phyloP scores from a whole-genome alignment of 2,888 invertebrate species.

The Drosophila bunnanda region DNA sequence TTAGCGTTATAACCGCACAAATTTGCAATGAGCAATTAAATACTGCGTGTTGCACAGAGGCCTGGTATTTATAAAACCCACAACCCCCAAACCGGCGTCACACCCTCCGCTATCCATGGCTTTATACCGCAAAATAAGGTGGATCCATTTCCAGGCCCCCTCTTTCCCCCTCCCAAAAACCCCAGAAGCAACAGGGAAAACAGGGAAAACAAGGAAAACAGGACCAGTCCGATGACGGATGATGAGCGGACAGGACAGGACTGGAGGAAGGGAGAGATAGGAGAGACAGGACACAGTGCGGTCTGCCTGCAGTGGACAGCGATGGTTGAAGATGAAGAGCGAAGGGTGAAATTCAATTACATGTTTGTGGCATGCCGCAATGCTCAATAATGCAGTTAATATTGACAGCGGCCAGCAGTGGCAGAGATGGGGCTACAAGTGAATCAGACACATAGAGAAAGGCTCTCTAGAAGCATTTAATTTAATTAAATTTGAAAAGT shows the following conservation, averaged over 20 bases:
- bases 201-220: constrained; percentile 45
- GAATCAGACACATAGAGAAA: constrained; percentile 54
- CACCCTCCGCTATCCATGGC: constrained; percentile 9
- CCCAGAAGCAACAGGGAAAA: constrained; percentile 33
- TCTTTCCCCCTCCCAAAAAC: constrained; percentile 15
- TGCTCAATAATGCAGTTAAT: constrained; percentile 80
- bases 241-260: constrained; percentile 36
- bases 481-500: not conserved
- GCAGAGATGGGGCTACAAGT: constrained; percentile 7
- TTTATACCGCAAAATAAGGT: constrained; percentile 25
- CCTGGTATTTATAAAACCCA: constrained; percentile 43
- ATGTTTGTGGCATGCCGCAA: constrained; percentile 79
- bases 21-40: constrained; percentile 75
- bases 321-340: constrained; percentile 24
- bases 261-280: not conserved
- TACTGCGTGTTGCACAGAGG: constrained; percentile 50
- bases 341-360: constrained; percentile 77
- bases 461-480: not conserved
- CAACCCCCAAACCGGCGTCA: constrained; percentile 15
- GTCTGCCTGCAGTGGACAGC: constrained; percentile 47
- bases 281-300: constrained; percentile 30
- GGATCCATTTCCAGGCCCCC: constrained; percentile 52
- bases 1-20: constrained; percentile 73
- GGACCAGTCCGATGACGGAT: constrained; percentile 49
- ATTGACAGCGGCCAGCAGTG: constrained; percentile 59